Percentiles rank a stretch among this genome's conserved stretches.
phyloP scores from a whole-genome alignment of 2,797 vertebrate species.

The Siniperca undulata region DNA sequence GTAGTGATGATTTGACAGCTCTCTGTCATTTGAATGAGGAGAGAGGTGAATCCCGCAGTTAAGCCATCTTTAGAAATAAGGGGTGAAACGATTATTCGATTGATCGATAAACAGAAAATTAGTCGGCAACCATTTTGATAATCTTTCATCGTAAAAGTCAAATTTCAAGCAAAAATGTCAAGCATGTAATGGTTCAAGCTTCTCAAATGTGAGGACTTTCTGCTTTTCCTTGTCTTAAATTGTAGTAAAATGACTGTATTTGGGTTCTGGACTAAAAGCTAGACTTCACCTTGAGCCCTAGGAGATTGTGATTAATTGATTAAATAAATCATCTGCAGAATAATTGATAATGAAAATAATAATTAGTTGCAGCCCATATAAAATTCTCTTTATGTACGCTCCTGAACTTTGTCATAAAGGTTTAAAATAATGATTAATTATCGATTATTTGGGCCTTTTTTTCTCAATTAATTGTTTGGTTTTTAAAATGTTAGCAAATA shows the following conservation, averaged over 20 bases:
- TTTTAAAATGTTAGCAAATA: neutral
- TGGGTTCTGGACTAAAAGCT: neutral
- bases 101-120: neutral
- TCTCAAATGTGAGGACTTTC: too few species aligned
- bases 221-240: neutral
- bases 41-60: neutral
- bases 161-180: neutral
- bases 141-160: neutral
- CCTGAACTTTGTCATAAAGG: neutral
- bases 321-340: neutral
- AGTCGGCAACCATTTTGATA: neutral
- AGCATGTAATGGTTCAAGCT: neutral
- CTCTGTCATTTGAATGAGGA: neutral
- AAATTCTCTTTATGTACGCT: too few species aligned
- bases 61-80: neutral
- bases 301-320: neutral
- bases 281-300: neutral
- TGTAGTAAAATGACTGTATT: accelerated
- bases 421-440: too few species aligned
- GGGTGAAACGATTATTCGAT: neutral
- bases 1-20: neutral
- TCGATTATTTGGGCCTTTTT: too few species aligned
- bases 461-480: neutral
- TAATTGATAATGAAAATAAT: neutral
- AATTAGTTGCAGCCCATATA: neutral